Base-by-base conservation (phyloP, 2,113 vertebrate species). In the Macquaria ambigua region DNA sequence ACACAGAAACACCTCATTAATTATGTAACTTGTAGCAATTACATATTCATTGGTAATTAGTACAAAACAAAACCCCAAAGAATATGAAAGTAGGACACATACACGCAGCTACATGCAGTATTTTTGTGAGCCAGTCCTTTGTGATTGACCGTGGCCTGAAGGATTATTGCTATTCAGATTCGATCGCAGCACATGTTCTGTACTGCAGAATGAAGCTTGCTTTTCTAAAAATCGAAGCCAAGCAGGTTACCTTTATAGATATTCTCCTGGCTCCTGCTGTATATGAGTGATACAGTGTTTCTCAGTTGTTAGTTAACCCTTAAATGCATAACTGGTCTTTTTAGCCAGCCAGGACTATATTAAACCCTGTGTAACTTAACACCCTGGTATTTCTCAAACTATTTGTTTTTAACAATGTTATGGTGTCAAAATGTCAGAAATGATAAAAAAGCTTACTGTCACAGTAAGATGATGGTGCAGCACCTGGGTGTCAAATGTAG, bases 21-120 rank as follows among this genome's bases (percentile, higher is more conserved):
- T 86, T 34, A 87, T 87, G 59, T 16, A 81, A 71, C 48, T 59
- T 31, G 41, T 8, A 23, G 71, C 50, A 34, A 58, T 79, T 39
- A 82, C 46, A 64, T 15, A 63, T 82, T 31, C 28, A 6, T 68
- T 79, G 74, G 5, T 61, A 77, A 87, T 82, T 79, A 81, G 55
- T 63, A 63, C 25, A 39, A 39, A 39, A 39, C 7, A 77, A 70
- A 74, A 64, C 62, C 48, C 55, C 61, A 15, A 53, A 56, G 79
- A 76, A 71, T 58, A 69, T 55, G 28, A n/a, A 84, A 71, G 46
- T 63, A 58, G 81, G 74, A 80, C 50, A 63, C 50, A 77, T 52
- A 48, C n/a, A 53, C 15, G 23, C 5, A 46, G 25, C 16, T 12
- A 10, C 37, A 20, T 66, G 20, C 16, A 55, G 18, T 34, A 34